Percentiles rank a stretch among this genome's conserved stretches.
These are phyloP conservation scores for Cerceris rybyensis DNA, from an alignment of 2,888 invertebrate genomes.

Conservation along the genomic window DNA sequence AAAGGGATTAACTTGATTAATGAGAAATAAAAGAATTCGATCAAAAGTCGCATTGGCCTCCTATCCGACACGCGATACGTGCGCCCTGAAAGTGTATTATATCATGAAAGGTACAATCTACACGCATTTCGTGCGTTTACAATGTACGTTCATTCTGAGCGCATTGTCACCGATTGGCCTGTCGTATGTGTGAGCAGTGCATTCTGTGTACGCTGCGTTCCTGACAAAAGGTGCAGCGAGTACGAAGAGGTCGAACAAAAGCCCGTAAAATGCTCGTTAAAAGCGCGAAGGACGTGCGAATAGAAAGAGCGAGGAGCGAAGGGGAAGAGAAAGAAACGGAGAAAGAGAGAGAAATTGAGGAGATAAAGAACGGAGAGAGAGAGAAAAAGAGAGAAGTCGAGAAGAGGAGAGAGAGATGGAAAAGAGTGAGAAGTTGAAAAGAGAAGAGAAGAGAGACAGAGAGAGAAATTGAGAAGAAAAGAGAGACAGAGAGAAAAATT, in stretches of 20 bases:
- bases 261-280: slow-evolving; percentile 57
- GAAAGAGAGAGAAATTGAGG: background rate
- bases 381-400: slow-evolving; percentile 34
- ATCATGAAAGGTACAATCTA: background rate
- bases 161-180: slow-evolving; percentile 12
- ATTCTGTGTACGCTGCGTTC: slow-evolving; percentile 19
- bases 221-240: slow-evolving; percentile 40
- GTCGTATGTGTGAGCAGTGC: slow-evolving; percentile 26
- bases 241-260: slow-evolving; percentile 45
- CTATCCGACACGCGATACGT: background rate
- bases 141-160: slow-evolving; percentile 5
- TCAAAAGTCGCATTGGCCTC: no score
- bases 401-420: background rate
- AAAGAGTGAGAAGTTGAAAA: slow-evolving; percentile 11
- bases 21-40: no score
- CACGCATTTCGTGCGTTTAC: background rate
- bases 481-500: background rate
- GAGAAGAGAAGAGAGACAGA: background rate
- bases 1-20: no score
- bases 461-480: slow-evolving; percentile 22
- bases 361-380: background rate
- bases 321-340: background rate
- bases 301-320: background rate
- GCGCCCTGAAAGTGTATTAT: background rate
- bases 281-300: slow-evolving; percentile 46